A percentile compares a stretch with the other conserved stretches of the same genome.
These are phyloP conservation scores for Ochropleura leucogaster DNA, from an alignment of 2,888 invertebrate species.

Conservation along the genomic window DNA sequence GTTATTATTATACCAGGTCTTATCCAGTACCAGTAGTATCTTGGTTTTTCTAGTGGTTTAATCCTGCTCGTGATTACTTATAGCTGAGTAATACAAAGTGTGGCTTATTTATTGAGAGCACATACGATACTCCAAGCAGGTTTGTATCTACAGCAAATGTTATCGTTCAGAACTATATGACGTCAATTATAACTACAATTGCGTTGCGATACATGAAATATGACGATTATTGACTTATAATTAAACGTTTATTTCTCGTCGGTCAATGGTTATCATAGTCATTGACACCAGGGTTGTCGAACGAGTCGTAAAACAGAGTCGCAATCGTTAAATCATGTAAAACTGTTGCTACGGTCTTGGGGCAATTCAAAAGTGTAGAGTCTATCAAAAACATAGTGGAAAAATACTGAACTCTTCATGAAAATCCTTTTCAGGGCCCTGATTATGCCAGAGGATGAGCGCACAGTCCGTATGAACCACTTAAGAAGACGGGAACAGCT, in stretches of 20 bases:
- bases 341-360: slow-evolving; percentile 5
- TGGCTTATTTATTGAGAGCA: neutral
- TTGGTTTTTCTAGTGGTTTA: slow-evolving; percentile 3
- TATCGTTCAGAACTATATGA: slow-evolving; percentile 49
- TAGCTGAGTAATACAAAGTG: slow-evolving; percentile 5
- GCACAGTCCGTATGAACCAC: slow-evolving; percentile 96
- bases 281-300: slow-evolving; percentile 44
- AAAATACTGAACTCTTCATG: neutral
- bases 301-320: slow-evolving; percentile 33
- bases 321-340: neutral
- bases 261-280: slow-evolving; percentile 50
- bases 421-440: slow-evolving; percentile 91
- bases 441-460: slow-evolving; percentile 97
- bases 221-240: slow-evolving; percentile 47
- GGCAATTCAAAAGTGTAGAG: neutral
- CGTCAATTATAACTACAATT: slow-evolving; percentile 51
- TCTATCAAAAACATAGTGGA: neutral
- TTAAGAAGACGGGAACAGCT: slow-evolving; percentile 94
- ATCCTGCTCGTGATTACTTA: neutral
- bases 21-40: neutral
- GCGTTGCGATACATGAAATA: slow-evolving; percentile 35
- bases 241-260: slow-evolving; percentile 48
- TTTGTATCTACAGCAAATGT: slow-evolving; percentile 26
- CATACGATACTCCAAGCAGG: slow-evolving; percentile 23
- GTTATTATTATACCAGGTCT: neutral